Evolutionary conservation across 1,140 invertebrate species (phyloP).

Genomic region (Zaprionus inermis): DNA sequence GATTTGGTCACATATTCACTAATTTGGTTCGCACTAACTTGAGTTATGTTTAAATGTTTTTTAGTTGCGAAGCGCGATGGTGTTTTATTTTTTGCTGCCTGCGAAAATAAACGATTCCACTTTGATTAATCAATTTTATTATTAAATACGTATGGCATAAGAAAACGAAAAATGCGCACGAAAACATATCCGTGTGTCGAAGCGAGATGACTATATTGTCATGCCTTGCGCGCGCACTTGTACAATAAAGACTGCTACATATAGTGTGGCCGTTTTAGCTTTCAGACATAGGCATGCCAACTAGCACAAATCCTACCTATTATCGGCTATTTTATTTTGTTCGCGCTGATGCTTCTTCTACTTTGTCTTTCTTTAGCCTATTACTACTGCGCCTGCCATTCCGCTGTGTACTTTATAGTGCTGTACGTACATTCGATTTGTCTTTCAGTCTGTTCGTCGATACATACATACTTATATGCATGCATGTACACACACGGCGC

Average conservation of each 20-base stretch:
- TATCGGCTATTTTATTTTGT: constrained; percentile 82
- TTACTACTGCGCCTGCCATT: constrained; percentile 70
- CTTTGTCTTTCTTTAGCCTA: constrained; percentile 73
- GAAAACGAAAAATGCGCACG: constrained; percentile 62
- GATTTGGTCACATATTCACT: constrained; percentile 52
- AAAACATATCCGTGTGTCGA: constrained; percentile 57
- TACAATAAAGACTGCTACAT: constrained; percentile 24
- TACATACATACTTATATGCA: constrained; percentile 66
- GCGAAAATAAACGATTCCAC: constrained; percentile 62
- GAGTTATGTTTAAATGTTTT: constrained; percentile 24
- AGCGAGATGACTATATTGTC: constrained; percentile 50
- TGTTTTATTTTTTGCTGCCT: constrained; percentile 65
- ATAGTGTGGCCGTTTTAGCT: constrained; percentile 64
- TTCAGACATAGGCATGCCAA: constrained; percentile 48
- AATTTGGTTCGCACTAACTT: constrained; percentile 20
- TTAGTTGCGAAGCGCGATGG: constrained; percentile 31
- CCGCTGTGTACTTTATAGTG: constrained; percentile 63
- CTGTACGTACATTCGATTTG: constrained; percentile 73
- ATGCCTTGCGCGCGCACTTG: constrained; percentile 37
- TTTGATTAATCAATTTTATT: constrained; percentile 82
- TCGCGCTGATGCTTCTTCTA: constrained; percentile 69
- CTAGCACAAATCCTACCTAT: constrained; percentile 59
- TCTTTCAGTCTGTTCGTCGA: constrained; percentile 63
- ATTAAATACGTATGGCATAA: constrained; percentile 78
- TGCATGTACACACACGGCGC: constrained; percentile 61